These are phyloP conservation scores for Petrocephalus schoutedeni DNA, from an alignment of 2,797 vertebrate species.

Conservation along the genomic window DNA sequence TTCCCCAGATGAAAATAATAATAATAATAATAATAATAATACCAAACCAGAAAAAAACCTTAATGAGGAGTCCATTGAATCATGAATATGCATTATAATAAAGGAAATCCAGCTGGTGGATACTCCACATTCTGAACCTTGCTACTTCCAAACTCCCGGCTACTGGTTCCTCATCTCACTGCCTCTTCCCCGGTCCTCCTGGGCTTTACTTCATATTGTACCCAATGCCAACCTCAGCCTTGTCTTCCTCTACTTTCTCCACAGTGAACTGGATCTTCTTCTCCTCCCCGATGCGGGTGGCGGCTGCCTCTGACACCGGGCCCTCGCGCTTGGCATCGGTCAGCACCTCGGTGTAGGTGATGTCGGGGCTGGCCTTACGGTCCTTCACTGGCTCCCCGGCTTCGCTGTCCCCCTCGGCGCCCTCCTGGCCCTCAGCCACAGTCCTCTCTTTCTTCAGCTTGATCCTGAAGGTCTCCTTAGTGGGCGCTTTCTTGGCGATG, in stretches of 20 bases:
- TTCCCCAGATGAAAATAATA: neutral
- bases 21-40: neutral
- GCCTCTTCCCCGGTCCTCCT: conserved; percentile 14
- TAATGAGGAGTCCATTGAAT: conserved; percentile 11
- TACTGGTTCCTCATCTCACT: conserved; percentile 9
- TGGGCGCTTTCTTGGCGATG: conserved; percentile 82
- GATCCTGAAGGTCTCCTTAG: conserved; percentile 79
- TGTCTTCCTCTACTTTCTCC: conserved; percentile 50
- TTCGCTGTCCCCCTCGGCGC: conserved; percentile 53
- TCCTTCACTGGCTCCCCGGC: conserved; percentile 39
- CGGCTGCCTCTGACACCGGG: conserved; percentile 55
- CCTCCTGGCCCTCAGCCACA: conserved; percentile 75
- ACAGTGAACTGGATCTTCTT: conserved; percentile 40
- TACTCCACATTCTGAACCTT: conserved; percentile 28
- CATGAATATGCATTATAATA: conserved; percentile 29
- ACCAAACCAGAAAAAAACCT: conserved; percentile 1
- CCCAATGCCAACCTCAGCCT: conserved; percentile 58
- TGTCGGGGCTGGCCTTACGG: conserved; percentile 48
- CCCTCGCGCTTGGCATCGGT: conserved; percentile 73
- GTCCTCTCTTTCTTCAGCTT: conserved; percentile 78
- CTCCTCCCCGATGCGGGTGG: conserved; percentile 52
- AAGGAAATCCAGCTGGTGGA: conserved; percentile 25
- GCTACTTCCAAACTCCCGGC: neutral
- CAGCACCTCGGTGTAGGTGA: conserved; percentile 71
- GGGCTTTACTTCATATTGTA: conserved; percentile 62